phyloP scores from a whole-genome alignment of 1,140 invertebrate genomes.

The Drosophila simulans region DNA sequence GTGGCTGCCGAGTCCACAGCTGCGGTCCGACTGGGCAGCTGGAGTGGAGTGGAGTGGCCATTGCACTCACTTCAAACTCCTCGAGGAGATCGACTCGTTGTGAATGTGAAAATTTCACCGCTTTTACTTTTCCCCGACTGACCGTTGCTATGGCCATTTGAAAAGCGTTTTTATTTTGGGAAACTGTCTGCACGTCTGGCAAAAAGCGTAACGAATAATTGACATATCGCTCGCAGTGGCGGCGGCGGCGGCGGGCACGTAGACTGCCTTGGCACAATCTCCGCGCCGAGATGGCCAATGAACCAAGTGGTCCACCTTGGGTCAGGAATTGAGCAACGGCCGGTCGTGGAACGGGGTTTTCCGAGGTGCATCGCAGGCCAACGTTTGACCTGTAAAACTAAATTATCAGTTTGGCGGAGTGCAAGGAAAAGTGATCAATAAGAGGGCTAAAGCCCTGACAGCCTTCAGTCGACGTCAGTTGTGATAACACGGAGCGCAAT shows the following conservation, averaged over 20 bases:
- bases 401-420: constrained; percentile 11
- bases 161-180: constrained; percentile 53
- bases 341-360: constrained; percentile 1
- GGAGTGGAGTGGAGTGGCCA: constrained; percentile 18
- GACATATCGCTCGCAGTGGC: constrained; percentile 57
- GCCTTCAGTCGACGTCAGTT: constrained; percentile 18
- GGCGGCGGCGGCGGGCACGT: constrained; percentile 19
- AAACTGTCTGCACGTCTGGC: constrained; percentile 37
- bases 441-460: constrained; percentile 3
- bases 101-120: constrained; percentile 83
- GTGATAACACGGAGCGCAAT: constrained; percentile 19
- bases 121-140: constrained; percentile 74
- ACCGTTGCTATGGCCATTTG: constrained; percentile 31
- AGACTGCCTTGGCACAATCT: constrained; percentile 39
- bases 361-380: background rate
- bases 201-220: constrained; percentile 67
- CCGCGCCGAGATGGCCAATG: constrained; percentile 33
- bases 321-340: constrained; percentile 19
- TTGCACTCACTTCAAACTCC: constrained; percentile 61
- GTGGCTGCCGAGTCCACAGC: constrained; percentile 37
- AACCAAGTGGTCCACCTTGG: constrained; percentile 36
- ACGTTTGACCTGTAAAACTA: constrained; percentile 9
- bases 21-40: background rate
- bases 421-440: constrained; percentile 9
- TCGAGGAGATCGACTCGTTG: constrained; percentile 73